Percentiles rank a stretch among this genome's conserved stretches.
phyloP scores from a whole-genome alignment of 1,140 invertebrate species.

The Yoshiicerus persimilis region DNA sequence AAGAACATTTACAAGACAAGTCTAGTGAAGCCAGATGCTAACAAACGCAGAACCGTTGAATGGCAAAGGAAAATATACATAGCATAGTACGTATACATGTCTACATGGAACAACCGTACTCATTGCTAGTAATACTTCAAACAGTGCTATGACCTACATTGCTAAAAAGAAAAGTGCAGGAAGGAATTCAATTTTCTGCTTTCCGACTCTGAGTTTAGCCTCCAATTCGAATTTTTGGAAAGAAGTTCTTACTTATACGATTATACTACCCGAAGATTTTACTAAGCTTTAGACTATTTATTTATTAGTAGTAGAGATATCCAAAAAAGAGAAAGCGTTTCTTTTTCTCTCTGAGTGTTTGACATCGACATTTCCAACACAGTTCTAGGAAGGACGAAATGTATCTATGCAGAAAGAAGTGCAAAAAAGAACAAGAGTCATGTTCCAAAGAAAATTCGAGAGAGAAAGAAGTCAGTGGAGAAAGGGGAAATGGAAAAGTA shows the following conservation, averaged over 20 bases:
- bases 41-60: not conserved
- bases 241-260: not conserved
- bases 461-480: not conserved
- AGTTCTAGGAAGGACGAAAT: not conserved
- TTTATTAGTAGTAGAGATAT: not conserved
- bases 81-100: not conserved
- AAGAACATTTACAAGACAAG: not conserved
- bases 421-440: not conserved
- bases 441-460: not conserved
- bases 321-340: not conserved
- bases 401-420: not conserved
- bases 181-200: slow-evolving; percentile 22
- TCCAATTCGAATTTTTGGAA: not conserved
- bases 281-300: not conserved
- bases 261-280: not conserved
- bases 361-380: not conserved
- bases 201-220: not conserved
- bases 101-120: not conserved
- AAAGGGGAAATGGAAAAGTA: not conserved
- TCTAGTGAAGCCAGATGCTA: not conserved
- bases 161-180: not conserved
- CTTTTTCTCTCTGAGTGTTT: not conserved
- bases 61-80: not conserved
- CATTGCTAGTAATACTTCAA: not conserved
- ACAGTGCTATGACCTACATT: not conserved